Evolutionary conservation across 2,888 invertebrate genomes (phyloP).

Genomic region (Drosophila mimica): DNA sequence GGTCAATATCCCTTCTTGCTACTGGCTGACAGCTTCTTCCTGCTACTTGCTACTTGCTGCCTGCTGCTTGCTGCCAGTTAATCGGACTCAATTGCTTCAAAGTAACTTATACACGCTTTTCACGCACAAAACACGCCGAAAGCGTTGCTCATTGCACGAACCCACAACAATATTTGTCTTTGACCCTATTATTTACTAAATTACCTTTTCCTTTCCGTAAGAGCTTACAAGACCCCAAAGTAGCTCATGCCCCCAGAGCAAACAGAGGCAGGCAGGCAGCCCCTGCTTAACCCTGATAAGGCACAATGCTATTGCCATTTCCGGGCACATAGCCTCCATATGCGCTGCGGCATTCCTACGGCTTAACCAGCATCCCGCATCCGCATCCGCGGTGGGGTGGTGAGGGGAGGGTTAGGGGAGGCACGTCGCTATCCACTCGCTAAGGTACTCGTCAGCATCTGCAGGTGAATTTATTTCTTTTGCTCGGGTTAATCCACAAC

Average conservation of each 20-base stretch:
- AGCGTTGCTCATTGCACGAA: constrained; percentile 59
- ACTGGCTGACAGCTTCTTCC: constrained; percentile 11
- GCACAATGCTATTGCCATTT: constrained; percentile 45
- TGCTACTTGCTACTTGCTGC: constrained; percentile 10
- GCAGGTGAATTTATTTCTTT: constrained; percentile 78
- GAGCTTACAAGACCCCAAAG: constrained; percentile 43
- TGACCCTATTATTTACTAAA: constrained; percentile 81
- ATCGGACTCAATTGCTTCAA: constrained; percentile 75
- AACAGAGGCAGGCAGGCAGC: constrained; percentile 29
- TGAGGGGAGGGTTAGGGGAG: neutral
- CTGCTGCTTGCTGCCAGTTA: constrained; percentile 53
- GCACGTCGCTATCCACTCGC: constrained; percentile 32
- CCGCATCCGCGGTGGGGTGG: neutral
- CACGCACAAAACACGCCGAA: constrained; percentile 74
- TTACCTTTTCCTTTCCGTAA: constrained; percentile 73
- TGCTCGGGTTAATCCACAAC: constrained; percentile 77
- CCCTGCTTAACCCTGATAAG: constrained; percentile 25
- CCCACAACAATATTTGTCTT: constrained; percentile 77
- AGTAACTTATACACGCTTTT: constrained; percentile 78
- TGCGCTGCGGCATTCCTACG: constrained; percentile 32
- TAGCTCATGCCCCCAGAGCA: constrained; percentile 25
- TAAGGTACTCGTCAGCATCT: constrained; percentile 63
- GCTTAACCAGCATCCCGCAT: constrained; percentile 17
- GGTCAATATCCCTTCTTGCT: constrained; percentile 26
- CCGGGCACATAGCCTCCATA: constrained; percentile 34